Base-by-base conservation (phyloP, 2,888 invertebrate species). In the Nipponacmea schrenckii region DNA sequence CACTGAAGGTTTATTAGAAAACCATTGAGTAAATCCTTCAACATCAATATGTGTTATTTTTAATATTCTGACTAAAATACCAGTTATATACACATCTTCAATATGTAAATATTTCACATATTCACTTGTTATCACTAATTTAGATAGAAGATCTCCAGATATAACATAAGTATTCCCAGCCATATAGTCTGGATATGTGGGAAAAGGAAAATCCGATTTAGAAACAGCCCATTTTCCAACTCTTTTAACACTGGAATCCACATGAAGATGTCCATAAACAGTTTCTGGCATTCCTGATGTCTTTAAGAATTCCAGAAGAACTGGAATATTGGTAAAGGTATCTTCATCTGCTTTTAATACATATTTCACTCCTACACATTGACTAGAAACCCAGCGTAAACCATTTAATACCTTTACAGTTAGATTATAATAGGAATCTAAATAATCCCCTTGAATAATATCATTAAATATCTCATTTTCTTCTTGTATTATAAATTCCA, bases 1-100 rank as follows among this genome's bases (percentile, higher is more conserved):
- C 8, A 56, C 24, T 56, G 20, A 20, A 24, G 56, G 56, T 20
- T 56, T 56, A 20, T 10, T 24, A 24, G 56, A 56, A 24, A 12
- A 24, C 56, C 56, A 56, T 24, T 24, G 20, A 24, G 56, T 56
- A 56, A 56, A 56, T 10, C 56, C 56, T 24, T 12, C 56, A 24
- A 56, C 56, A 10, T 56, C 24, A 1, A 56, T 24, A 56, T 56
- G 56, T 12, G 20, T 20, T 56, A 56, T 24, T 56, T 56, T 56
- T 56, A 56, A 56, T 56, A 56, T 56, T 15, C 56, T 56, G 12
- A 56, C 20, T 56, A 56, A 24, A 56, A 56, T 24, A 56, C 56
- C 56, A 12, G 56, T 56, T 56, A 56, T 56, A 56, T 12, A 56
- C 24, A 56, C 56, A 8, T 56, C 56, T 56, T 56, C 56, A 24